phyloP scores from a whole-genome alignment of 2,888 invertebrate species.

The Leuctra nigra region DNA sequence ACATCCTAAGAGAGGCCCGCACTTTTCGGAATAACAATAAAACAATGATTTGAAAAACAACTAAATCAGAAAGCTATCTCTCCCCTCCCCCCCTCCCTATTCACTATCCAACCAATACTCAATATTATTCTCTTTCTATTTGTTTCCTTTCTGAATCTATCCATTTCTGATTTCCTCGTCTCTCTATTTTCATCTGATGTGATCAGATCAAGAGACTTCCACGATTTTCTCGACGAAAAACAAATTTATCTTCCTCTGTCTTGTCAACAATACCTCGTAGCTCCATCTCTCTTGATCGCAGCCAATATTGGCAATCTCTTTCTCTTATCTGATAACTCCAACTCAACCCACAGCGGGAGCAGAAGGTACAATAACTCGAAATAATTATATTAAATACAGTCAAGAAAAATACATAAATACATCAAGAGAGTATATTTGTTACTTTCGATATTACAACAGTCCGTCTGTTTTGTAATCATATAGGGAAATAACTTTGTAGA shows the following conservation, averaged over 20 bases:
- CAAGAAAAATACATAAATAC: no score
- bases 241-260: constrained; percentile 22
- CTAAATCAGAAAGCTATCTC: constrained; percentile 16
- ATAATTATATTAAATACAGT: no score
- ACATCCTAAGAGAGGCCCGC: no score
- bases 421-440: no score
- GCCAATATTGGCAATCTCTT: background rate
- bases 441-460: no score
- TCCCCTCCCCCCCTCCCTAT: constrained; percentile 1
- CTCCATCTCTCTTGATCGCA: background rate
- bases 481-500: no score
- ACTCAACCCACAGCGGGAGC: no score
- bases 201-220: constrained; percentile 11
- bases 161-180: constrained; percentile 19
- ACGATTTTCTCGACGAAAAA: constrained; percentile 22
- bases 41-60: constrained; percentile 17
- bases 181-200: constrained; percentile 17
- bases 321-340: no score
- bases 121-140: constrained; percentile 14
- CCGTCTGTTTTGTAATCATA: no score
- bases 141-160: constrained; percentile 13
- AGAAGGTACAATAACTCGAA: no score
- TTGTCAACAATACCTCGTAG: background rate
- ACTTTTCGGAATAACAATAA: background rate
- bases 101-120: constrained; percentile 11